Evolutionary conservation across 1,140 invertebrate genomes (phyloP), one percentile per base, ranked within the genome.

Genomic region (Anoplophora glabripennis): DNA sequence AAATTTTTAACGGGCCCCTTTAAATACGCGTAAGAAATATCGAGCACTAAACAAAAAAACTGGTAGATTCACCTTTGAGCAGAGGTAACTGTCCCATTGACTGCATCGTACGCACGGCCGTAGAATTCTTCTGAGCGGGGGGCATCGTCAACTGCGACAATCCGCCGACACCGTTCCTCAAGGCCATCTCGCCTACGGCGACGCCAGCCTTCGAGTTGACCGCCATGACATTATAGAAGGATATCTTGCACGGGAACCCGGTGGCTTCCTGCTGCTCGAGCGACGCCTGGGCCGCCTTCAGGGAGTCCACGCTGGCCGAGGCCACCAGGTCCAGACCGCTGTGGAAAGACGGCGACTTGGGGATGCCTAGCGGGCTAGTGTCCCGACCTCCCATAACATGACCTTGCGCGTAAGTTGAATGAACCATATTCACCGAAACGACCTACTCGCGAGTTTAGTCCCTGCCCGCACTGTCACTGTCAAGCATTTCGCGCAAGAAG

Each of bases 271-370:
- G 17, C 12, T 45, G 12, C 18, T 44, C 21, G 21, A 28, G 52
- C 21, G 35, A 17, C 11, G 55, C 59, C 11, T 36, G 17, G 11
- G 78, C 75, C 59, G 77, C 76, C 64, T 77, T 77, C 7, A 79
- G 74, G 18, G 79, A 72, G 67, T 81, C 79, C 28, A 73, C 74
- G 49, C 69, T 74, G 49, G 79, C 77, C 64, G 79, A 82, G 40
- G 88, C 87, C 65, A 88, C 85, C 64, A 88, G 82, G 71, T 90
- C 89, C 56, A 90, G 78, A 33, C 88, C 88, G 74, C 88, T 89
- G 72, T 91, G 89, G 75, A 90, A 91, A 70, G 89, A 90, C 35
- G 89, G 89, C 63, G 88, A 90, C 75, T 91, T 91, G 48, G 89
- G 89, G 70, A 90, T 84, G 47, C 88, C 87, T 69, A 85, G 76